These are phyloP conservation scores for Sebastes steindachneri DNA, from an alignment of 2,797 vertebrate genomes.

Conservation along the genomic window DNA sequence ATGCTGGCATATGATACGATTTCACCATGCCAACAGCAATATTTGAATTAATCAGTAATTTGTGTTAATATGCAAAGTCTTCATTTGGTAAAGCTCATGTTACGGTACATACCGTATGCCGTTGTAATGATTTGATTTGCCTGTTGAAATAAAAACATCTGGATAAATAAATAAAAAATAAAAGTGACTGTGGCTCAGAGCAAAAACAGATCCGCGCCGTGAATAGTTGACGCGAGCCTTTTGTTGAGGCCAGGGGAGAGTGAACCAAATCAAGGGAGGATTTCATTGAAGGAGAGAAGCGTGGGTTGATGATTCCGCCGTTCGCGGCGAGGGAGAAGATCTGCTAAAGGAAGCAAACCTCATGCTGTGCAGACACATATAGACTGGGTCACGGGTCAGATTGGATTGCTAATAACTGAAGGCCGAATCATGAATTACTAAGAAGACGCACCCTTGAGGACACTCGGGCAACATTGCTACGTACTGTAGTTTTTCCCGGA, in stretches of 20 bases:
- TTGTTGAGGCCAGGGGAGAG: slow-evolving; percentile 9
- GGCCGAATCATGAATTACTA: slow-evolving; percentile 21
- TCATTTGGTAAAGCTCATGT: slow-evolving; percentile 9
- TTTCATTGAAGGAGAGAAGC: slow-evolving; percentile 24
- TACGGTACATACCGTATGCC: neutral
- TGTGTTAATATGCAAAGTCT: neutral
- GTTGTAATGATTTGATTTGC: slow-evolving; percentile 15
- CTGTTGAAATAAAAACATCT: slow-evolving; percentile 25
- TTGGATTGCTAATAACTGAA: slow-evolving; percentile 33
- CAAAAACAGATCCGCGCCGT: neutral
- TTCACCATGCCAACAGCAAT: neutral
- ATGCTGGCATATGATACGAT: neutral
- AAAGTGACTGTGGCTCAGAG: neutral
- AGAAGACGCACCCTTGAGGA: slow-evolving; percentile 1
- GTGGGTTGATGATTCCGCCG: slow-evolving; percentile 21
- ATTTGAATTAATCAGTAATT: slow-evolving; percentile 23
- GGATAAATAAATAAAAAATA: neutral
- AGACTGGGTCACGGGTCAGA: slow-evolving; percentile 27
- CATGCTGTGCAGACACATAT: slow-evolving; percentile 27
- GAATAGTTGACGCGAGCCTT: slow-evolving; percentile 20
- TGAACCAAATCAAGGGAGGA: slow-evolving; percentile 38
- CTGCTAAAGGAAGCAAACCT: slow-evolving; percentile 18
- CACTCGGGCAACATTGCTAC: neutral
- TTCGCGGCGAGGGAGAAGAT: slow-evolving; percentile 11
- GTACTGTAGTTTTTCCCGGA: neutral